phyloP scores from a whole-genome alignment of 2,113 vertebrate species.

The Thermophis baileyi region DNA sequence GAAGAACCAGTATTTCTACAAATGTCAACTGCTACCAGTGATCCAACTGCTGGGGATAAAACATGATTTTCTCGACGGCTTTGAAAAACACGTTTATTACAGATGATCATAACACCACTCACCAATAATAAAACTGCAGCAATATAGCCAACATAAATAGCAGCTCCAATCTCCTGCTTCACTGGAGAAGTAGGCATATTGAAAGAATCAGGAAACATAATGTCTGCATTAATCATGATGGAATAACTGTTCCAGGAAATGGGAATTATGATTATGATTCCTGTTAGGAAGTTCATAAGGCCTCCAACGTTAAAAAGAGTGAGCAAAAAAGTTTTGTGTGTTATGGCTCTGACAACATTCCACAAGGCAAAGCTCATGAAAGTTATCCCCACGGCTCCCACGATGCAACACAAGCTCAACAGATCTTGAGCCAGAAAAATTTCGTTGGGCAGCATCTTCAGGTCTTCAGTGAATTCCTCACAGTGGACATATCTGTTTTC shows the following conservation, averaged over 20 bases:
- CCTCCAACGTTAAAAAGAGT: neutral
- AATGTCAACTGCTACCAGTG: neutral
- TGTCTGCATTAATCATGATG: slow-evolving; percentile 60
- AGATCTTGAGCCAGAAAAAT: slow-evolving; percentile 69
- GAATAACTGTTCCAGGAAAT: slow-evolving; percentile 67
- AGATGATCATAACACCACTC: neutral
- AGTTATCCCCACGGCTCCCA: slow-evolving; percentile 56
- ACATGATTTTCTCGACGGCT: neutral
- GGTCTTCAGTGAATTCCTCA: slow-evolving; percentile 33
- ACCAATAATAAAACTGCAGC: neutral
- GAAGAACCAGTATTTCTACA: neutral
- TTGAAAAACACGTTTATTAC: neutral
- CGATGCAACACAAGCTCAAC: slow-evolving; percentile 57
- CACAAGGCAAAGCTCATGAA: slow-evolving; percentile 48
- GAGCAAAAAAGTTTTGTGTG: neutral
- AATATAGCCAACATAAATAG: neutral
- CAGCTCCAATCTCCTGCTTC: neutral
- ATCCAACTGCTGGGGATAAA: neutral
- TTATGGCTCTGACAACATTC: slow-evolving; percentile 48
- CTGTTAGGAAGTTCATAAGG: slow-evolving; percentile 57
- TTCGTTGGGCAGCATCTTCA: neutral
- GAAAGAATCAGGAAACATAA: slow-evolving; percentile 68
- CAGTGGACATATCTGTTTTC: slow-evolving; percentile 50
- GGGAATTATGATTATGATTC: slow-evolving; percentile 49
- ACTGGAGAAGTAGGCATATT: slow-evolving; percentile 63